Evolutionary conservation across 2,797 vertebrate genomes (phyloP), one percentile per base, ranked within the genome.

Genomic region (Sebastes hubbsi): DNA sequence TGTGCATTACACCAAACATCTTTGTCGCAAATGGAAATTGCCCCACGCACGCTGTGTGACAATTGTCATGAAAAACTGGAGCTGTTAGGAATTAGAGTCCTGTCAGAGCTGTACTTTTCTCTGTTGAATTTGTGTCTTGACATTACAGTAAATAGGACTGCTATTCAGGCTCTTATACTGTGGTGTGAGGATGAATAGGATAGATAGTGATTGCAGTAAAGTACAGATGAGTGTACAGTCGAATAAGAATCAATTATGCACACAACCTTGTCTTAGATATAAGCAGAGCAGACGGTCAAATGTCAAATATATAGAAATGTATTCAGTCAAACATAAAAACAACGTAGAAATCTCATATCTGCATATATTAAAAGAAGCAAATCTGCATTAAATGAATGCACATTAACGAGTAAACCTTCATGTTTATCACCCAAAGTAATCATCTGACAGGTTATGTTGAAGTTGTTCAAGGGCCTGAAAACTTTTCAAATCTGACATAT

Each of bases 1-100:
- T 84, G 85, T 83, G 91, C 85, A 91, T 92, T 90, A 91, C 80
- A 68, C 72, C 86, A 64, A 82, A 89, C 89, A 90, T 91, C 85
- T 93, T 81, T 88, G 77, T 91, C 20, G 81, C 87, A 88, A 86
- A 83, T 81, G 84, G 80, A 90, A 91, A 93, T 75, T 78, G 74
- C 81, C 77, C 62, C 42, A 61, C 73, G 65, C 81, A 60, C 80
- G 68, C 67, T 30, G 72, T 42, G 25, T 63, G 82, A 87, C 89
- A 86, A 87, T 86, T 83, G 90, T 88, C 72, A 72, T 89, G 82
- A 89, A 80, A 64, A 81, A 86, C 22, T 69, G 62, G 60, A 59
- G 77, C 85, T 77, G 74, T 85, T 84, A 54, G 30, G 67, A 81
- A 72, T 80, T 74, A 75, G 68, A 77, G 74, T 87, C 78, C 77